Evolutionary conservation across 1,140 invertebrate species (phyloP), one percentile per base, ranked within the genome.

Genomic region (Aphis craccivora): DNA sequence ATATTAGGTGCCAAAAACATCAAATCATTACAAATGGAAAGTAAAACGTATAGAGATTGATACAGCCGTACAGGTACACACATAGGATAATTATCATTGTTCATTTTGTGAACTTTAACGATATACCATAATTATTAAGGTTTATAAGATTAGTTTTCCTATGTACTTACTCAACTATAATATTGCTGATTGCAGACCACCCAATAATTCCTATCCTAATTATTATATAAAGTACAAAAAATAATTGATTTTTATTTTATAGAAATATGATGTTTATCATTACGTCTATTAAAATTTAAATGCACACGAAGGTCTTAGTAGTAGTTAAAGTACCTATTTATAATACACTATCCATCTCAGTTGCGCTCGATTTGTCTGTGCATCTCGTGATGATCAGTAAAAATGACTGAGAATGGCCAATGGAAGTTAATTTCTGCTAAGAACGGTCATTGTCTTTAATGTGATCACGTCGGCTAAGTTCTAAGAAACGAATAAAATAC

Each of bases 21-120:
- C n/a, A 76, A 76, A 76, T 20, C 14, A 76, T 76, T 76, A 35
- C 60, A 76, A 76, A 76, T 76, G 60, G 60, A 76, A 76, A 76
- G 60, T 76, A 76, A 76, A 76, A 76, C 18, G 3, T n/a, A 76
- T 76, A 76, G 14, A 76, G 60, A 76, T 76, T n/a, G 14, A n/a
- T n/a, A n/a, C n/a, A n/a, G n/a, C n/a, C n/a, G 14, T 76, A 18
- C 30, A 30, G 25, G 30, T 18, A 14, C 14, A 67, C 4, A 55
- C 23, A 76, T n/a, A n/a, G 60, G 14, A 76, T 76, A 76, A 76
- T 76, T 76, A 76, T 76, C 60, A 76, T 76, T 76, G 60, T 76
- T 76, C 11, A n/a, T n/a, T 76, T 76, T 18, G n/a, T 76, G n/a
- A 76, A 76, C 60, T 76, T 76, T 76, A 76, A 76, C 60, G 30